phyloP scores from a whole-genome alignment of 30 jellyfish, hydroid and myxozoan genomes.

The Calvadosia cruxmelitensis region DNA sequence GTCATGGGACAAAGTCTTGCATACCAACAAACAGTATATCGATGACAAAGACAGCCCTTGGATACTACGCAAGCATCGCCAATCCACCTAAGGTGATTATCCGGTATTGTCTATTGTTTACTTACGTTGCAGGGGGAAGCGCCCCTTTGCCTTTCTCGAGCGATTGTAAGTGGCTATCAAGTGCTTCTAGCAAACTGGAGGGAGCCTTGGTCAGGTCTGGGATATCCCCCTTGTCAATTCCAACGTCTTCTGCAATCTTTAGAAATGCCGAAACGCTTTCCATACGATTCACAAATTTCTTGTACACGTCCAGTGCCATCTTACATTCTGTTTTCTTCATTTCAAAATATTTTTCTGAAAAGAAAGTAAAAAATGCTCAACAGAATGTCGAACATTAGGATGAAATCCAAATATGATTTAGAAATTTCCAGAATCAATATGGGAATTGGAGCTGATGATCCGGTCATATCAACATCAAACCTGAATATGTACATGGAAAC shows the following conservation, averaged over 20 bases:
- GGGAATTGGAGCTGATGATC: too few species aligned
- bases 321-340: conserved; percentile 86
- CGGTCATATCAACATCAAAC: too few species aligned
- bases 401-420: too few species aligned
- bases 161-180: conserved; percentile 63
- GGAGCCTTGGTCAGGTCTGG: conserved; percentile 96
- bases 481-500: too few species aligned
- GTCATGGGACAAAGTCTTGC: too few species aligned
- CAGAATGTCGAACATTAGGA: too few species aligned
- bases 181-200: conserved; percentile 61
- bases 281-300: conserved; percentile 76
- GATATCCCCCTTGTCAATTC: conserved; percentile 84
- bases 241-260: conserved; percentile 91
- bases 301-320: conserved; percentile 69
- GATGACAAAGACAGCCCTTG: too few species aligned
- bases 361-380: not conserved
- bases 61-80: too few species aligned
- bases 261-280: conserved; percentile 83
- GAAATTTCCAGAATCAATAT: too few species aligned
- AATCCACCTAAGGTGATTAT: too few species aligned
- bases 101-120: not conserved
- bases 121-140: conserved; percentile 75
- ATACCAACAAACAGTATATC: too few species aligned
- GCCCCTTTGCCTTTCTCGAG: conserved; percentile 73
- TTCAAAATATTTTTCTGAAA: conserved; percentile 72